Percentiles rank a stretch among this genome's conserved stretches.
Conservation (phyloP, 30 jellyfish, hydroid and myxozoan species). For the Chrysaora quinquecirrha region DNA sequence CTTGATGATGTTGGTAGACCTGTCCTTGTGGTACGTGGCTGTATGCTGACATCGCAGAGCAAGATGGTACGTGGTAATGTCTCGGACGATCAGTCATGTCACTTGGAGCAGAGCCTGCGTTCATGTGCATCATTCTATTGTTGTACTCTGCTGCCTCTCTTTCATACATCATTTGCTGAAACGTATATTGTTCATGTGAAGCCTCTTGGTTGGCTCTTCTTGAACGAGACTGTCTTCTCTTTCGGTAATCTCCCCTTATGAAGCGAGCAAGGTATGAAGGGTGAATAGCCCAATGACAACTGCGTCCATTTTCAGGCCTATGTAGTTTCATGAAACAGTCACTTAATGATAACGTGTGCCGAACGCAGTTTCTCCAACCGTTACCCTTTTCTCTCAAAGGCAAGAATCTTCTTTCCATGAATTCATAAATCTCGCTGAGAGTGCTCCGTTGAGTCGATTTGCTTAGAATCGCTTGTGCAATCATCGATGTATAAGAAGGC, state of each 20-base stretch:
- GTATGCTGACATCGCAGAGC: constrained; percentile 3
- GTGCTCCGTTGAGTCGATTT: constrained; percentile 64
- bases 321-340: constrained; percentile 90
- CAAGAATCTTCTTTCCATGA: constrained; percentile 76
- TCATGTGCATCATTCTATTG: constrained; percentile 21
- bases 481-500: constrained; percentile 86
- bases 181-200: constrained; percentile 38
- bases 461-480: constrained; percentile 86
- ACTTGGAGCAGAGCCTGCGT: not conserved
- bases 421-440: constrained; percentile 79
- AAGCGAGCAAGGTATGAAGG: constrained; percentile 82
- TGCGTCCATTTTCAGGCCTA: constrained; percentile 89
- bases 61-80: constrained; percentile 39
- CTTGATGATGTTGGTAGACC: not conserved
- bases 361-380: constrained; percentile 92
- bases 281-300: constrained; percentile 96
- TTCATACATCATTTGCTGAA: constrained; percentile 23
- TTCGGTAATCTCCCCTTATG: constrained; percentile 68
- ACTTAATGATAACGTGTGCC: constrained; percentile 82
- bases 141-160: constrained; percentile 36
- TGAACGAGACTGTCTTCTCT: constrained; percentile 39
- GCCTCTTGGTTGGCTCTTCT: constrained; percentile 40
- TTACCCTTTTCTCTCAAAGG: constrained; percentile 70
- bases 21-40: not conserved
- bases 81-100: constrained; percentile 32